Conservation (phyloP, 2,888 invertebrate genomes). For the Lasioglossum villosulum region DNA sequence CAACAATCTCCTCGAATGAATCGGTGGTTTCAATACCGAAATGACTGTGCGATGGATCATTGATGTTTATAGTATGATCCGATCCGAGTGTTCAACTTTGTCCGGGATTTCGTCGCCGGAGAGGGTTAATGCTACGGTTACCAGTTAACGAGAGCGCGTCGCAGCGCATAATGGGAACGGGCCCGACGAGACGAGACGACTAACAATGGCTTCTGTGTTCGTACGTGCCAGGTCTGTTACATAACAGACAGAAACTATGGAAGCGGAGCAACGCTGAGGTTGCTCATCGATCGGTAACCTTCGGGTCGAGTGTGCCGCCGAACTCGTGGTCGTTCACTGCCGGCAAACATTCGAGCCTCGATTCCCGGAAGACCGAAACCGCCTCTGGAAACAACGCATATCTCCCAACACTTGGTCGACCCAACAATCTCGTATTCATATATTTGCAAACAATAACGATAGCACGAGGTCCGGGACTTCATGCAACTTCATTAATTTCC, state of each 20-base stretch:
- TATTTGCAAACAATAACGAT: neutral
- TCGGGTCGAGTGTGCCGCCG: constrained; percentile 4
- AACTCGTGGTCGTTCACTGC: neutral
- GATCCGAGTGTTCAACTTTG: neutral
- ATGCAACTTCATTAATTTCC: neutral
- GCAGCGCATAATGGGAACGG: constrained; percentile 26
- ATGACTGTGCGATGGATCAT: neutral
- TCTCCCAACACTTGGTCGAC: no score
- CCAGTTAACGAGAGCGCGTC: constrained; percentile 16
- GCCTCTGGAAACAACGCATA: neutral
- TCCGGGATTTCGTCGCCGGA: neutral
- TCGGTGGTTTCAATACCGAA: neutral
- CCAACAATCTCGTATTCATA: neutral
- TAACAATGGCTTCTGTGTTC: constrained; percentile 52
- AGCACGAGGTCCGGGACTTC: no score
- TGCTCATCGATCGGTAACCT: constrained; percentile 49
- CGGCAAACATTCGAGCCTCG: neutral
- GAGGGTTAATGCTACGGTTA: constrained; percentile 14
- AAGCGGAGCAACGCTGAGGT: constrained; percentile 50
- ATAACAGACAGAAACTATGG: constrained; percentile 60
- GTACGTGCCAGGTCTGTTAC: constrained; percentile 51
- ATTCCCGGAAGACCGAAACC: neutral
- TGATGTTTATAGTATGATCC: neutral
- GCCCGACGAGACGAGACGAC: constrained; percentile 15
- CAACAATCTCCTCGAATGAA: neutral